Percentiles rank a stretch among this genome's conserved stretches.
phyloP scores from a whole-genome alignment of 2,113 vertebrate species.

The Planiliza haematocheilus region DNA sequence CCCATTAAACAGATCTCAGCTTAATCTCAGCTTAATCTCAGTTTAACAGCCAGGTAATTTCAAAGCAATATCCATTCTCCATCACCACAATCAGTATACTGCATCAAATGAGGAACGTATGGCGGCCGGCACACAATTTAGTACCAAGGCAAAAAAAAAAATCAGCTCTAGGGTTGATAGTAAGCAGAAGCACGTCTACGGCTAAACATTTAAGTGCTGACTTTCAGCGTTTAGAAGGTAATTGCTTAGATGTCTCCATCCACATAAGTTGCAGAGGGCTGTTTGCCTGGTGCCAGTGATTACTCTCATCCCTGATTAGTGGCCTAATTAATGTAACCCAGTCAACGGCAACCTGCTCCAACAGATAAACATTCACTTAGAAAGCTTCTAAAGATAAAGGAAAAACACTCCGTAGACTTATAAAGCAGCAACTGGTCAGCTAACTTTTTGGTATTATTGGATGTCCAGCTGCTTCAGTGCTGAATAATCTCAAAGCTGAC shows the following conservation, averaged over 20 bases:
- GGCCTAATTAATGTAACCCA: conserved; percentile 22
- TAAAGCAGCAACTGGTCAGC: background rate
- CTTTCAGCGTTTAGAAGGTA: background rate
- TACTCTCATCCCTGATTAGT: conserved; percentile 24
- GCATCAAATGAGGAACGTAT: background rate
- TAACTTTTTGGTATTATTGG: background rate
- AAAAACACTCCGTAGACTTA: conserved; percentile 3
- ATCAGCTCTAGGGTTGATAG: background rate
- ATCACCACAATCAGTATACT: background rate
- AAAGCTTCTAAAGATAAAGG: conserved; percentile 4
- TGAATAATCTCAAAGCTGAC: no score
- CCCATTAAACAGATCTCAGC: background rate
- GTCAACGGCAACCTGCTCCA: conserved; percentile 1
- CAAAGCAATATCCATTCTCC: background rate
- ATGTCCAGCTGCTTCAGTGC: no score
- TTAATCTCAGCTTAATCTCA: background rate
- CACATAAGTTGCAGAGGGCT: conserved; percentile 5
- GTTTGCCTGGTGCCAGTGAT: conserved; percentile 17
- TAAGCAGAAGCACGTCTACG: conserved; percentile 4
- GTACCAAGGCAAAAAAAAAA: background rate
- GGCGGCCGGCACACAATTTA: background rate
- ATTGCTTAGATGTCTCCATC: conserved; percentile 10
- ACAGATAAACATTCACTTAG: conserved; percentile 4
- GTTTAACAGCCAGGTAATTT: background rate
- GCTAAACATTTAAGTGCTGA: background rate